phyloP scores from a whole-genome alignment of 35 echinoderm and acorn worm genomes.

The Lytechinus pictus region DNA sequence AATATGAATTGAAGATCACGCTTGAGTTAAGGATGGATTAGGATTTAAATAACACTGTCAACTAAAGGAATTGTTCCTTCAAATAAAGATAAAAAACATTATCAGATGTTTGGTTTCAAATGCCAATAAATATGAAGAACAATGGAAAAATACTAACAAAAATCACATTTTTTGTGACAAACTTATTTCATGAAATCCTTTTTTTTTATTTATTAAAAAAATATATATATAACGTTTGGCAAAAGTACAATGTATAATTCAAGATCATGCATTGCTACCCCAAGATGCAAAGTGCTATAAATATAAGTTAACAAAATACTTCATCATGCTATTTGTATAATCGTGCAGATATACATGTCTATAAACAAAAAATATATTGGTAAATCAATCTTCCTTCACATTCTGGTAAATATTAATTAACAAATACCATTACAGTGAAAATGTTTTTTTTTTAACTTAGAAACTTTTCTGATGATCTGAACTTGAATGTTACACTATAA shows the following conservation, averaged over 20 bases:
- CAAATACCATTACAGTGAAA: no score
- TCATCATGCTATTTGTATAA: background rate
- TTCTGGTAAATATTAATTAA: no score
- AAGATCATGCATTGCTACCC: no score
- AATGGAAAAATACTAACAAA: background rate
- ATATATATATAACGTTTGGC: background rate
- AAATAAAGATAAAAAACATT: background rate
- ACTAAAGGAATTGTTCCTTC: background rate
- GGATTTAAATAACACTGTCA: background rate
- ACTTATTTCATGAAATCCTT: background rate
- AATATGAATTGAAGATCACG: background rate
- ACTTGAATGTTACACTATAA: no score
- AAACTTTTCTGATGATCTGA: no score
- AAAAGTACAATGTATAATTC: background rate
- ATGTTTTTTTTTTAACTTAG: no score
- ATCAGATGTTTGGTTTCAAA: background rate
- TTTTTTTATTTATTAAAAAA: background rate
- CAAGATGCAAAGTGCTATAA: no score
- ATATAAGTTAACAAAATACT: no score
- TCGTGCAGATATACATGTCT: background rate
- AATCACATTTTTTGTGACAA: background rate
- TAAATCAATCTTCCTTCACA: background rate
- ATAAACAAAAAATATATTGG: background rate
- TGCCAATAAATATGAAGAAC: background rate
- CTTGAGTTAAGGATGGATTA: background rate